A percentile compares a stretch with the other conserved stretches of the same genome.
These are phyloP conservation scores for Esox lucius DNA, from an alignment of 2,797 vertebrate genomes.

Conservation along the genomic window DNA sequence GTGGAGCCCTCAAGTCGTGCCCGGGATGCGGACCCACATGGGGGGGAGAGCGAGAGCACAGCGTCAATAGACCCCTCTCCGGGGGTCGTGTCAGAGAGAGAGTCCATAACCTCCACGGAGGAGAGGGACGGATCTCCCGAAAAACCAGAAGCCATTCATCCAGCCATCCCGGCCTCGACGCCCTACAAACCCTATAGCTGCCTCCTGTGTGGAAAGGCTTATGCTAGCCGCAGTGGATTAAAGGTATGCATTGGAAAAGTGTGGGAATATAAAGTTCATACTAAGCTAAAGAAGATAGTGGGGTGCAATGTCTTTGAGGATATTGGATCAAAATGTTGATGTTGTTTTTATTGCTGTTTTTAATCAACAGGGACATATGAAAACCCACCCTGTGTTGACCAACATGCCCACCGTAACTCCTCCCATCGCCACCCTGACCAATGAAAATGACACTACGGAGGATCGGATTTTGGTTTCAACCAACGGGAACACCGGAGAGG, in stretches of 20 bases:
- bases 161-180: constrained; percentile 30
- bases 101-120: constrained; percentile 37
- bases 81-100: constrained; percentile 40
- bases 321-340: background rate
- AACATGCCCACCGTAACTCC: constrained; percentile 60
- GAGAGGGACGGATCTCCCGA: constrained; percentile 49
- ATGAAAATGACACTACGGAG: constrained; percentile 57
- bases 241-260: constrained; percentile 65
- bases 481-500: constrained; percentile 50
- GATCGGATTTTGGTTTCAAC: constrained; percentile 44
- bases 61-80: constrained; percentile 32
- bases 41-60: constrained; percentile 40
- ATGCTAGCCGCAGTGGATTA: constrained; percentile 81
- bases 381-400: constrained; percentile 69
- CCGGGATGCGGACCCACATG: background rate
- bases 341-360: constrained; percentile 34
- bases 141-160: constrained; percentile 39
- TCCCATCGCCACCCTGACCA: constrained; percentile 60
- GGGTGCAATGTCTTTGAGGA: background rate
- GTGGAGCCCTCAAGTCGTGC: constrained; percentile 25
- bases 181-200: constrained; percentile 80
- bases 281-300: background rate
- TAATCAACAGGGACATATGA: constrained; percentile 79
- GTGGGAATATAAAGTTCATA: background rate
- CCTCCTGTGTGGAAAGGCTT: constrained; percentile 80